Base-by-base conservation (phyloP, 1,140 invertebrate species). In the Pseudomyrmex concolor region DNA sequence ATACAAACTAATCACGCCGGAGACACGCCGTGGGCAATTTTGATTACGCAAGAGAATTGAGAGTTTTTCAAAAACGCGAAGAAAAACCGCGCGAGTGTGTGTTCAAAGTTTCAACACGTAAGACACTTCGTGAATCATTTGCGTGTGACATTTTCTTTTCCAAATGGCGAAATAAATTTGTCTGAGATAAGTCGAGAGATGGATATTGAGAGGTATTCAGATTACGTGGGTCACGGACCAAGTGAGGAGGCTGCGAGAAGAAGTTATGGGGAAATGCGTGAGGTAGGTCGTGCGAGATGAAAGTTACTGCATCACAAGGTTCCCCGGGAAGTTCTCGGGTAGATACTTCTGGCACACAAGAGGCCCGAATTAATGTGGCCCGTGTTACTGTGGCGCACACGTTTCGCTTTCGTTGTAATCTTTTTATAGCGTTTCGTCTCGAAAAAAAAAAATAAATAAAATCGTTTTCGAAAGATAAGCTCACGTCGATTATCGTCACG, bases 221-320 rank as follows among this genome's bases (percentile, higher is more conserved):
- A 73, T 70, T 66, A 81, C 55, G 34, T 71, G 55, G 50, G 68
- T 86, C 83, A 86, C 83, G 85, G 89, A 60, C 87, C 77, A 85
- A 86, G 74, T 62, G 70, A 71, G 66, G 73, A 63, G 50, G n/a
- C 57, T 76, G 81, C 84, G 83, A 64, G 84, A 89, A 70, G 76
- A 80, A 70, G 76, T 80, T 71, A 71, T 50, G 66, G 76, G 76
- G 66, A 80, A 80, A 80, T 80, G 86, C 13, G 71, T 92, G 90
- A 91, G 91, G 88, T 84, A 92, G 91, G 90, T 92, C 89, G 71
- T 45, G 87, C 77, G 50, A 67, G 63, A 84, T 81, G 85, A 88
- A 91, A 91, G 86, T 92, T 88, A 84, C 89, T 51, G 55, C 57
- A 57, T 67, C 84, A 87, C 84, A 87, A 85, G 78, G 76, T 64